These are phyloP conservation scores for Protobothrops flavoviridis DNA, from an alignment of 2,113 vertebrate genomes.

Conservation along the genomic window DNA sequence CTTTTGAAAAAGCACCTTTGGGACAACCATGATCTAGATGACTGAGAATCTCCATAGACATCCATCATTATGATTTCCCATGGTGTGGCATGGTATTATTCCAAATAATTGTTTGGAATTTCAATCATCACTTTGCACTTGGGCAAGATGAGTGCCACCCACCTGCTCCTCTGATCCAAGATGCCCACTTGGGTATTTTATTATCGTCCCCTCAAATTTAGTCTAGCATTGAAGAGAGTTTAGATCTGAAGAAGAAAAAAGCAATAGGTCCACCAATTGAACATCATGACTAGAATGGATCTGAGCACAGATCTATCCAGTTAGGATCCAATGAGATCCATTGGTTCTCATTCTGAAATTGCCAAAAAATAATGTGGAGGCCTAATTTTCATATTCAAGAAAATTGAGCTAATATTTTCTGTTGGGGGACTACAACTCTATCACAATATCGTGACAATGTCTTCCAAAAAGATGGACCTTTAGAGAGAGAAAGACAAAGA, in stretches of 20 bases:
- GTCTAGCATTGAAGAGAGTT: not conserved
- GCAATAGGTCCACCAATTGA: not conserved
- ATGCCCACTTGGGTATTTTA: not conserved
- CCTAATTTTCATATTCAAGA: not conserved
- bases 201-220: not conserved
- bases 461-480: not conserved
- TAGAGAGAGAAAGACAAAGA: not conserved
- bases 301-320: not conserved
- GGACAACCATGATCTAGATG: not conserved
- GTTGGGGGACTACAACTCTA: not conserved
- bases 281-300: not conserved
- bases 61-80: not conserved
- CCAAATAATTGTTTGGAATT: not conserved
- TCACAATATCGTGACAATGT: not conserved
- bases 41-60: not conserved
- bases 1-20: too few relatives aligned
- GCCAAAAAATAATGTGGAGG: not conserved
- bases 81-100: not conserved
- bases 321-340: not conserved
- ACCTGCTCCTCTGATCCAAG: not conserved
- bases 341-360: not conserved
- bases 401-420: not conserved
- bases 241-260: too few relatives aligned
- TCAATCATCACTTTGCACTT: not conserved
- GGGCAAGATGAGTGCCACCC: not conserved